Evolutionary conservation across 2,888 invertebrate species (phyloP), one percentile per base, ranked within the genome.

Genomic region (Prosapia bicincta): DNA sequence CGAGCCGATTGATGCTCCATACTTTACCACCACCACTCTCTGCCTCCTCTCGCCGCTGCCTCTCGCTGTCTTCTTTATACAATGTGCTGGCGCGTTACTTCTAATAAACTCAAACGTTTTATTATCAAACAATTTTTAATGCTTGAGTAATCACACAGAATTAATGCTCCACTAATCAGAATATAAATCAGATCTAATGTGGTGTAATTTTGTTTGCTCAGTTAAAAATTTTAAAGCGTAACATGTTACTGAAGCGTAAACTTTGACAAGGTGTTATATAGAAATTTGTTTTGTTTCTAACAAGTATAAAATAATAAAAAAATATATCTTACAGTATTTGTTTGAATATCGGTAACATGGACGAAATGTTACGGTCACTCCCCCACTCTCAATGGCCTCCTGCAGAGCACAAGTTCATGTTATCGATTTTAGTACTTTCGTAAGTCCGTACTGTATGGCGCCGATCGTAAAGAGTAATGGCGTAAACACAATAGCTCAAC

Each of bases 1-100:
- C 76, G 76, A 76, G 69, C 78, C 81, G 80, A 80, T 79, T 80
- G 80, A 80, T 80, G 80, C 80, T 79, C 78, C 76, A 80, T 78
- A 80, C 78, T 78, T 78, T 80, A 74, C 80, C 77, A 69, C 78
- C 74, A 72, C 76, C 67, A 67, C 67, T 72, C 74, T 66, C 74
- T 78, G 76, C 79, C 77, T 28, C 71, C 77, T 71, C 77, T 28
- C 9, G 20, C 24, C 76, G 70, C 79, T 74, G 26, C 65, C 76
- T 68, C 77, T 24, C 3, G 26, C 26, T 75, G 74, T 26, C 69
- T 66, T 69, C 72, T 72, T 65, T 74, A 74, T 72, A 75, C 75
- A 75, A 74, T 74, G 75, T 76, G 69, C 43, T 72, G 74, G 74
- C 74, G 77, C 70, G 68, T 69, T 69, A 69, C 74, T 69, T 26